Conservation (phyloP, 1,140 invertebrate species). For the Ips nitidus region DNA sequence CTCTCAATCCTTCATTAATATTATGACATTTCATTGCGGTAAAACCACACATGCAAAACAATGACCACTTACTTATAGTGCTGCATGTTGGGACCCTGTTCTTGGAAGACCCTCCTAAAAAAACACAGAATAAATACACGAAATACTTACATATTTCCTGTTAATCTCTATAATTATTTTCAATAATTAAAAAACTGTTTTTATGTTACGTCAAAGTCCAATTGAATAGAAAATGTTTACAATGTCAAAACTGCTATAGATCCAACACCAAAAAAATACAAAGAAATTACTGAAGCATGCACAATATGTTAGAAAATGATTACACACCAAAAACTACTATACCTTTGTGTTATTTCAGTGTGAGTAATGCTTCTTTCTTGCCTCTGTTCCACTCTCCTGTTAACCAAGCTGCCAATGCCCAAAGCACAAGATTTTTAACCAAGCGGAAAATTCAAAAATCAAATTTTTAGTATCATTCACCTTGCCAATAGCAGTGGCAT, state of each 20-base stretch:
- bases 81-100: conserved; percentile 65
- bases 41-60: conserved; percentile 36
- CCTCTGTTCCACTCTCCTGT: conserved; percentile 67
- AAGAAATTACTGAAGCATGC: too few species aligned
- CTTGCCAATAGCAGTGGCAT: too few species aligned
- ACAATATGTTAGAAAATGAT: background rate
- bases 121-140: conserved; percentile 46
- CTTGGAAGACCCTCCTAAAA: conserved; percentile 66
- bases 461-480: conserved; percentile 6
- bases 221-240: too few species aligned
- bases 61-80: conserved; percentile 65
- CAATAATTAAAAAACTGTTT: background rate
- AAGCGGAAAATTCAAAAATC: conserved; percentile 34
- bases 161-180: conserved; percentile 12
- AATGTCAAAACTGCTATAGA: too few species aligned
- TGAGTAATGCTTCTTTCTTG: conserved; percentile 69
- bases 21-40: too few species aligned
- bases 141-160: conserved; percentile 28
- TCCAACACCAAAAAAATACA: too few species aligned
- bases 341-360: conserved; percentile 70
- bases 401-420: conserved; percentile 61
- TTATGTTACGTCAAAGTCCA: background rate
- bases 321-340: conserved; percentile 44
- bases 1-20: too few species aligned
- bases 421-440: conserved; percentile 45